Base-by-base conservation (phyloP, 2,797 vertebrate genomes). In the Urophycis tenuis region DNA sequence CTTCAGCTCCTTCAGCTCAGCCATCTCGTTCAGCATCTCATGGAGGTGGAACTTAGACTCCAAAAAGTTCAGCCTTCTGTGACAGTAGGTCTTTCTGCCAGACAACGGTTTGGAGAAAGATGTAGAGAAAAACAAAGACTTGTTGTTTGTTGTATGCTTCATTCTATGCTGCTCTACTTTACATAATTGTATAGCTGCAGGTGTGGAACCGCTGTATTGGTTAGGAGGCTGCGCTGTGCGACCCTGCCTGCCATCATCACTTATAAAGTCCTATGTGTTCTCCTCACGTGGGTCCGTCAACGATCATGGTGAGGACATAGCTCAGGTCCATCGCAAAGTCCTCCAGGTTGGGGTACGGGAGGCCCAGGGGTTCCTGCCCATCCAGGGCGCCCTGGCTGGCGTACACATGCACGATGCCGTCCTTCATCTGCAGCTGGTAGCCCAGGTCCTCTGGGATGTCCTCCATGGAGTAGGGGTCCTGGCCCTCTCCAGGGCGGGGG, bases 11-110 rank as follows among this genome's bases (percentile, higher is more conserved):
- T 97, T 98, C 69, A 99, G 90, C 86, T 99, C 97, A 0, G 95
- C 95, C 94, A 98, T 96, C 89, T 99, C 97, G 34, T 99, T 99
- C 87, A 98, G 77, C 97, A 99, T 98, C 86, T 99, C 97, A 0
- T 99, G 97, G 74, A 99, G 93, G 87, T 96, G 92, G 88, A 99
- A 99, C 84, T 99, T 99, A 32, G 97, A 98, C 80, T 90, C 94
- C 89, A 99, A 83, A 86, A 99, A 98, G 89, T 99, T 99, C 32
- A 99, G 87, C 34, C 97, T 92, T 81, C 95, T 93, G 86, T 98
- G 96, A 80, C 97, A 99, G 73, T 98, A 99, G 8, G 95, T 97
- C 91, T 98, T 99, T 81, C 97, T 99, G 91, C 6, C 60, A 79
- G 64, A 70, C 74, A 36, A 22, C 17, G 22, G 19, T 35, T 72